These are phyloP conservation scores for Megaptera novaeangliae DNA, from an alignment of 2,113 vertebrate genomes.

Conservation along the genomic window DNA sequence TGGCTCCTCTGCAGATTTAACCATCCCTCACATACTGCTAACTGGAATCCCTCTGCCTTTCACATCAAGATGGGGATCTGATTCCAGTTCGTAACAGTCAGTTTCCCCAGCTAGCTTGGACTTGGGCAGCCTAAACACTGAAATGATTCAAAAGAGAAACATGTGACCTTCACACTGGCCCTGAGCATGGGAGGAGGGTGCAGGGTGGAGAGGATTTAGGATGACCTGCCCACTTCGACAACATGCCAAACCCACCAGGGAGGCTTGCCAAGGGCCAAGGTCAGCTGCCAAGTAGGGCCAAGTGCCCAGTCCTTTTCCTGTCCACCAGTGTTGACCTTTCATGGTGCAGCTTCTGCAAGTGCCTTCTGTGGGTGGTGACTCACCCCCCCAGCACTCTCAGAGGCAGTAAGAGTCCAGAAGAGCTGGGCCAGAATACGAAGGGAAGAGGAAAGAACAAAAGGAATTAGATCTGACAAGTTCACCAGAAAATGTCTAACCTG, in stretches of 20 bases:
- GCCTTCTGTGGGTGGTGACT: not conserved
- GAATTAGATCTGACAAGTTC: not conserved
- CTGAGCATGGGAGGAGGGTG: not conserved
- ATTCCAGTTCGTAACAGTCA: not conserved
- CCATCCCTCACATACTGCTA: not conserved
- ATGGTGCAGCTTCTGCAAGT: not conserved
- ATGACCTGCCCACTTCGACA: not conserved
- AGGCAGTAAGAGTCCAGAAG: not conserved
- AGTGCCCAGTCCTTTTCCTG: constrained; percentile 9
- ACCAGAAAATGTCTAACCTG: not conserved
- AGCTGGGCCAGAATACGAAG: not conserved
- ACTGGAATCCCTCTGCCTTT: not conserved
- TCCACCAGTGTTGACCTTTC: not conserved
- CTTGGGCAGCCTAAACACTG: not conserved
- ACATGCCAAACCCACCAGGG: not conserved
- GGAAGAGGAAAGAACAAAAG: not conserved
- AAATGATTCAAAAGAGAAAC: constrained; percentile 11
- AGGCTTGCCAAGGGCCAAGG: not conserved
- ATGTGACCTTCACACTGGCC: not conserved
- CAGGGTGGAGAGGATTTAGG: not conserved
- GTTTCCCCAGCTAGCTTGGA: not conserved
- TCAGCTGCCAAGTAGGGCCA: constrained; percentile 21
- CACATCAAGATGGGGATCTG: not conserved
- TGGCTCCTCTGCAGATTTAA: not conserved
- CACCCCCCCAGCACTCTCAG: not conserved